Evolutionary conservation across 2,888 invertebrate species (phyloP).

Genomic region (Papilio demoleus): DNA sequence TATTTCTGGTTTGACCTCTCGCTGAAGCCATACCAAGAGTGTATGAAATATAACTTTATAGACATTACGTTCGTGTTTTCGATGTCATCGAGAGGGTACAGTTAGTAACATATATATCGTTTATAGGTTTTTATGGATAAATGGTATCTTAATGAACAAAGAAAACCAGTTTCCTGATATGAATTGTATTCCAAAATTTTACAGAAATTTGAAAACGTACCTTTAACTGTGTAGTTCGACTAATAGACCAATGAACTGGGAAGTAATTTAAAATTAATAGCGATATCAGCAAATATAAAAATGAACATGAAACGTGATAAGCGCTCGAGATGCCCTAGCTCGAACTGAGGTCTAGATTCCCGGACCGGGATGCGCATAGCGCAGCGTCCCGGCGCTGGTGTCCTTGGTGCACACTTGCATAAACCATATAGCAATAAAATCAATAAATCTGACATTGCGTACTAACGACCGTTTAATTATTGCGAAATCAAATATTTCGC

Average conservation of each 20-base stretch:
- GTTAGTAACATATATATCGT: neutral
- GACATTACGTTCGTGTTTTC: too few relatives aligned
- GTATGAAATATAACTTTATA: too few relatives aligned
- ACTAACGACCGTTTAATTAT: conserved; percentile 15
- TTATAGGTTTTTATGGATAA: too few relatives aligned
- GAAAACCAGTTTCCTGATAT: too few relatives aligned
- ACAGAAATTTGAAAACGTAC: neutral
- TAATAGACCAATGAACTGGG: neutral
- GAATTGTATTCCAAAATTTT: too few relatives aligned
- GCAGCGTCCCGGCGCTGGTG: neutral
- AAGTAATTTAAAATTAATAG: neutral
- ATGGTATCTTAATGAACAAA: too few relatives aligned
- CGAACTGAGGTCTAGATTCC: conserved; percentile 34
- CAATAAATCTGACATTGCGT: conserved; percentile 29
- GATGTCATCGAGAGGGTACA: neutral
- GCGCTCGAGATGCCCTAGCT: neutral
- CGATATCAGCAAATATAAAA: neutral
- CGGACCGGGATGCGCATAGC: conserved; percentile 32
- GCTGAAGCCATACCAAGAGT: neutral
- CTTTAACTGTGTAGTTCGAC: neutral
- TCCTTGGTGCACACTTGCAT: conserved; percentile 25
- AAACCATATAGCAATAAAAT: conserved; percentile 28
- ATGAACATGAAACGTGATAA: conserved; percentile 3
- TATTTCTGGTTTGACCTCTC: neutral
- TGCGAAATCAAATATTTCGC: neutral